These are phyloP conservation scores for Macrotis lagotis DNA, from an alignment of 2,113 vertebrate genomes.

Conservation along the genomic window DNA sequence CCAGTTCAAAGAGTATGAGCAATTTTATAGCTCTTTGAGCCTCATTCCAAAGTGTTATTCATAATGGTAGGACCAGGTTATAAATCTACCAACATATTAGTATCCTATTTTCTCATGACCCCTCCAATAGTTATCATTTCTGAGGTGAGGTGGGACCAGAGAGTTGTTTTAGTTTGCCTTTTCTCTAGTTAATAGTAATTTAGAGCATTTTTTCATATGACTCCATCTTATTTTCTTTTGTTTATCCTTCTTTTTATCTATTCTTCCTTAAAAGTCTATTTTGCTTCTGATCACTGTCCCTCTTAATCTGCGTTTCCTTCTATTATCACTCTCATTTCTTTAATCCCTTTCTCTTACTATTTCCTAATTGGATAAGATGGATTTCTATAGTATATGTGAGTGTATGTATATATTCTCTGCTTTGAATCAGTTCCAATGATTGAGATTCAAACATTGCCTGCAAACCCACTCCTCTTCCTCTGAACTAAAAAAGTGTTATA, in stretches of 20 bases:
- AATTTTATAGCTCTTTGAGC: background rate
- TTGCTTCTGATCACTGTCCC: background rate
- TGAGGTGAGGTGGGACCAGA: background rate
- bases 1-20: background rate
- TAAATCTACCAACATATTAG: background rate
- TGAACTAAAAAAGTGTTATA: background rate
- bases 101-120: background rate
- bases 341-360: background rate
- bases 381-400: background rate
- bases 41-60: background rate
- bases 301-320: background rate
- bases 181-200: background rate
- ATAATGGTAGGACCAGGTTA: background rate
- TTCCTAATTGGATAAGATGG: background rate
- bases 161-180: background rate
- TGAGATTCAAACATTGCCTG: background rate
- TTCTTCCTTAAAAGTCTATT: background rate
- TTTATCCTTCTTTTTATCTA: background rate
- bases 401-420: background rate
- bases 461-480: background rate
- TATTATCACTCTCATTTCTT: background rate
- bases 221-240: background rate
- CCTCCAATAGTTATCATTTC: background rate
- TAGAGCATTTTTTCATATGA: background rate
- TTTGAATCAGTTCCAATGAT: background rate